Evolutionary conservation across 2,113 vertebrate genomes (phyloP), one percentile per base, ranked within the genome.

Genomic region (Fregetta grallaria): DNA sequence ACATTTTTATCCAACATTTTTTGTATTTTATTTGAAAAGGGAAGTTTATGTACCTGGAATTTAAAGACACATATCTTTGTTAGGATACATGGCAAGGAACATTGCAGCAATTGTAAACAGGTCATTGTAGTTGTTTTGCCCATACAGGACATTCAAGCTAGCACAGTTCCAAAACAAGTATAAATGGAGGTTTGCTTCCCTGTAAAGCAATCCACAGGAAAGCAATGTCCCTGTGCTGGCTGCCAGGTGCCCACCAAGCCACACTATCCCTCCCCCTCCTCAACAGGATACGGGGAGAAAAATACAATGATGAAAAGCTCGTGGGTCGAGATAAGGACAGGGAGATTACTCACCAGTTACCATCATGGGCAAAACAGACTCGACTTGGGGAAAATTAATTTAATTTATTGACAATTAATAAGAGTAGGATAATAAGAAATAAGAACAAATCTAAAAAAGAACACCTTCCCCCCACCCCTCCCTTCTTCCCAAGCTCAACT

Each of bases 401-500:
- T 34, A 65, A 20, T 52, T 25, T 65, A 50, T 15, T 74, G 29
- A 47, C 32, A 73, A 22, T 32, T 73, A 81, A 22, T 50, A 25
- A 55, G 8, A 47, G 13, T 27, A 73, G 14, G 26, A 62, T 49
- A 77, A 68, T 14, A 30, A 77, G 17, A 90, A 92, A 73, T 16
- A 50, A 56, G 40, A 40, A 56, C 5, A 53, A 27, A 55, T 5
- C 10, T 13, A 50, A 72, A 50, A 0, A 13, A 1, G 4, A 0
- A 3, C 10, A 21, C 14, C 9, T 44, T 61, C 12, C 7, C 19
- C 12, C 10, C 13, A 23, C 5, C 12, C 8, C 16, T 81, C 15
- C 13, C 2, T 61, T 36, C 12, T 76, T 73, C 36, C 18, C 10
- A n/a, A 36, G 11, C 6, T 73, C 26, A 47, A 2, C 9, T 90